Percentiles rank a stretch among this genome's conserved stretches.
These are phyloP conservation scores for Aquatica leii DNA, from an alignment of 2,888 invertebrate genomes.

Conservation along the genomic window DNA sequence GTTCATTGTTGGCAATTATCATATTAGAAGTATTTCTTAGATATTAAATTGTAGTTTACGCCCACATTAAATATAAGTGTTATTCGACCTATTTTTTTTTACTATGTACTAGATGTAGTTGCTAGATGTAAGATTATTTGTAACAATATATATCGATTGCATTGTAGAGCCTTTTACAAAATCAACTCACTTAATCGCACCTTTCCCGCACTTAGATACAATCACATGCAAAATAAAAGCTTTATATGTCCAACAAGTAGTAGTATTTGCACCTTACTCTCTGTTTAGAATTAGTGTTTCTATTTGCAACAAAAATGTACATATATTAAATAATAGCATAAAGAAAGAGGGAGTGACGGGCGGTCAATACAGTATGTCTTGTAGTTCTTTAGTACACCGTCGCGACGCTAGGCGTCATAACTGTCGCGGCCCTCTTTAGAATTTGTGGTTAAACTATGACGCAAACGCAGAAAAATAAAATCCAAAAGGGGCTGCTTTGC, in stretches of 20 bases:
- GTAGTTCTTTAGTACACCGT: slow-evolving; percentile 41
- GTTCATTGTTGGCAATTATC: slow-evolving; percentile 33
- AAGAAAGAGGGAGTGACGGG: slow-evolving; percentile 45
- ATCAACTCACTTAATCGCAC: slow-evolving; percentile 32
- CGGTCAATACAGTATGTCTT: slow-evolving; percentile 41
- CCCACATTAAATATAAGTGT: slow-evolving; percentile 31
- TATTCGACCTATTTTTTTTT: slow-evolving; percentile 21
- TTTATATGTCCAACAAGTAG: slow-evolving; percentile 33
- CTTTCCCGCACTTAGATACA: slow-evolving; percentile 33
- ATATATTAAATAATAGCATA: slow-evolving; percentile 34
- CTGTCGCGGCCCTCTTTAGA: slow-evolving; percentile 27
- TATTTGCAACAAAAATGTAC: slow-evolving; percentile 21
- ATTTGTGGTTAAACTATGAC: slow-evolving; percentile 27
- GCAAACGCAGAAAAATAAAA: slow-evolving; percentile 29
- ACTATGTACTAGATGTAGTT: slow-evolving; percentile 26
- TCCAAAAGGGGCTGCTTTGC: slow-evolving; percentile 12
- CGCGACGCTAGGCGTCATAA: slow-evolving; percentile 37
- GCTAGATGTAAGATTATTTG: slow-evolving; percentile 38
- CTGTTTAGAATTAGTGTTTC: slow-evolving; percentile 22
- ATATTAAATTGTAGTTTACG: slow-evolving; percentile 34
- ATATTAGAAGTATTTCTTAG: slow-evolving; percentile 27
- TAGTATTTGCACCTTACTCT: slow-evolving; percentile 32
- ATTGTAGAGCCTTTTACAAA: slow-evolving; percentile 27
- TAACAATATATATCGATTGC: slow-evolving; percentile 37
- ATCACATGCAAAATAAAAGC: slow-evolving; percentile 31